Percentiles rank a stretch among this genome's conserved stretches.
Conservation (phyloP, 92 coral and sea anemone genomes). For the Porites divaricata region DNA sequence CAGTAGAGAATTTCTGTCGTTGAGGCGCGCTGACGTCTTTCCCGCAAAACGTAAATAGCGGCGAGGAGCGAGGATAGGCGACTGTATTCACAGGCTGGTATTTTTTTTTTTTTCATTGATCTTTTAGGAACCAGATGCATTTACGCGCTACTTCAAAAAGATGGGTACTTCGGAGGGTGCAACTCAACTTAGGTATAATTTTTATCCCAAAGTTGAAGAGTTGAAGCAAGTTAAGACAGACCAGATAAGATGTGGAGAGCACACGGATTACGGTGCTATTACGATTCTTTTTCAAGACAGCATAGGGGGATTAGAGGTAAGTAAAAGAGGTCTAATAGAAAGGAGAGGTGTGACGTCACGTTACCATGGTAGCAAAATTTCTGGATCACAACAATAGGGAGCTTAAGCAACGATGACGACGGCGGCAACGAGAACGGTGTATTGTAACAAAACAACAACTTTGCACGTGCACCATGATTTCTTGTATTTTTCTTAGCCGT, state of each 20-base stretch:
- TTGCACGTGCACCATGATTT: no score
- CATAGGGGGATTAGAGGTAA: slow-evolving; percentile 74
- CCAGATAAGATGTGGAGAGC: slow-evolving; percentile 76
- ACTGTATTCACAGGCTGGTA: not conserved
- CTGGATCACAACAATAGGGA: not conserved
- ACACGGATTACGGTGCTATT: slow-evolving; percentile 76
- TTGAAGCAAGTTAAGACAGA: slow-evolving; percentile 58
- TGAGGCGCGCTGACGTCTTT: no score
- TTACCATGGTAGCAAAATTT: not conserved
- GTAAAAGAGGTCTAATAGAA: not conserved
- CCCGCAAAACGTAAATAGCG: no score
- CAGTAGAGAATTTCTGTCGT: no score
- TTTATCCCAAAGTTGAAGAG: slow-evolving; percentile 68
- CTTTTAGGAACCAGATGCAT: slow-evolving; percentile 68
- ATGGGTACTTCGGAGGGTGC: slow-evolving; percentile 50
- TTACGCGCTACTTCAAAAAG: slow-evolving; percentile 31
- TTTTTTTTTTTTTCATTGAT: not conserved
- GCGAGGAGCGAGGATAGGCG: no score
- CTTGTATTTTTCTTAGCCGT: no score
- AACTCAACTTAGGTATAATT: slow-evolving; percentile 58
- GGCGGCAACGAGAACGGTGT: no score
- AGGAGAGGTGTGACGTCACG: not conserved
- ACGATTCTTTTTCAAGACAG: slow-evolving; percentile 72
- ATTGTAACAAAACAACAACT: no score
- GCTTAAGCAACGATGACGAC: not conserved